A percentile compares a stretch with the other conserved stretches of the same genome.
phyloP scores from a whole-genome alignment of 2,797 vertebrate species.

The Rhadinocentrus ornatus region DNA sequence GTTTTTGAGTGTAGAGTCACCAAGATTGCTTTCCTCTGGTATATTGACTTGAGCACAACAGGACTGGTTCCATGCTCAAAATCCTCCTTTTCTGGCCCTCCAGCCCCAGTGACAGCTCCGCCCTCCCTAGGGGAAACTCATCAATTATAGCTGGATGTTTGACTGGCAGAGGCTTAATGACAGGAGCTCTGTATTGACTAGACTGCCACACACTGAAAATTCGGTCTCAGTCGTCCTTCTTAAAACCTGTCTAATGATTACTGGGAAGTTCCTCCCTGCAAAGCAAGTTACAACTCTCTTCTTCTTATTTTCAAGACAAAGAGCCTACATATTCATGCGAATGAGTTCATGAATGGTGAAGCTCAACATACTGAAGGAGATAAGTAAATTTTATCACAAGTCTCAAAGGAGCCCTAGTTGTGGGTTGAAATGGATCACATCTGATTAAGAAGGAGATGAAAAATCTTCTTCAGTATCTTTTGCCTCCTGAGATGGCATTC shows the following conservation, averaged over 20 bases:
- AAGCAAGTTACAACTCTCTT: constrained; percentile 25
- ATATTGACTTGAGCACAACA: constrained; percentile 55
- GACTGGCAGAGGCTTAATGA: constrained; percentile 85
- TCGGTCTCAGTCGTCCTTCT: constrained; percentile 70
- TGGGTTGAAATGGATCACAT: constrained; percentile 62
- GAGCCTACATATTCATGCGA: constrained; percentile 40
- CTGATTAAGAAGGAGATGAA: constrained; percentile 53
- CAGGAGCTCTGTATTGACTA: constrained; percentile 82
- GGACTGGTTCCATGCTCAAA: constrained; percentile 46
- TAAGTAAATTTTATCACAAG: constrained; percentile 54
- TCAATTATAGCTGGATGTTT: constrained; percentile 84
- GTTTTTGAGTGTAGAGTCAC: constrained; percentile 52
- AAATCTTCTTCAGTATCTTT: constrained; percentile 52
- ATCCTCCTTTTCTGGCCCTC: constrained; percentile 56
- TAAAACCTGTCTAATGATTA: constrained; percentile 76
- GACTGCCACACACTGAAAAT: constrained; percentile 77
- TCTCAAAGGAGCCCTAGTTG: constrained; percentile 52
- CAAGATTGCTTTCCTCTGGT: constrained; percentile 41
- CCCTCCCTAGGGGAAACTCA: constrained; percentile 76
- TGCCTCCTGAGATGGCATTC: constrained; percentile 55
- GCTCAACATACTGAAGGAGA: constrained; percentile 49
- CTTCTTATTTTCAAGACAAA: constrained; percentile 26
- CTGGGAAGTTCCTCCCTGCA: constrained; percentile 50
- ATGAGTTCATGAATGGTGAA: constrained; percentile 34
- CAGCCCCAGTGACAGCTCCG: constrained; percentile 68